Conservation (phyloP, 2,888 invertebrate species). For the Caenorhabditis doughertyi region DNA sequence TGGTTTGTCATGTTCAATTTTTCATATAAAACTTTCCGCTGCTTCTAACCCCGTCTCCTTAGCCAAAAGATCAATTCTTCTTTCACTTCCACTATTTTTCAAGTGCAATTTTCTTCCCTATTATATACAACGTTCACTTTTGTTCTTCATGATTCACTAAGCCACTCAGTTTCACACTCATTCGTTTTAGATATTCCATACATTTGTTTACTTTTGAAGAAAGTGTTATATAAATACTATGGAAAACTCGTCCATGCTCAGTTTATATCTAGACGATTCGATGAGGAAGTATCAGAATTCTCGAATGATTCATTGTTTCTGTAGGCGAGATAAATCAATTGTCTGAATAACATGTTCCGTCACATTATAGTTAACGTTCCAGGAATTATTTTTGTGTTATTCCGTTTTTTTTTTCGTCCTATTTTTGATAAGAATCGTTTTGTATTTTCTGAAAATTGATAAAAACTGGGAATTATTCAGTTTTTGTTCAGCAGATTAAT, state of each 20-base stretch:
- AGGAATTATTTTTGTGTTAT: conserved; percentile 13
- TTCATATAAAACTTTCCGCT: no score
- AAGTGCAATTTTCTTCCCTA: no score
- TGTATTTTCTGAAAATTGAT: no score
- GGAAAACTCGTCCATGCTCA: no score
- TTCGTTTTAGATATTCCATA: background rate
- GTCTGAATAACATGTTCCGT: background rate
- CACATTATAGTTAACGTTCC: conserved; percentile 16
- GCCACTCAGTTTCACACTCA: background rate
- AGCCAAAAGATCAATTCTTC: background rate
- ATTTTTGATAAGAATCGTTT: no score
- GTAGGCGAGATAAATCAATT: background rate
- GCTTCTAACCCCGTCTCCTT: no score
- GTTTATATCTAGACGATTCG: no score
- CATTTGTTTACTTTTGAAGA: background rate
- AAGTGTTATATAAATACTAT: background rate
- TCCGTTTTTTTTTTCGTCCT: no score
- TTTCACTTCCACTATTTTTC: background rate
- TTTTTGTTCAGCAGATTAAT: no score
- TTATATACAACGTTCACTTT: background rate
- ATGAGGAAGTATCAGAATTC: no score
- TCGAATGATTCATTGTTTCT: background rate
- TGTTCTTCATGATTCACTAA: background rate
- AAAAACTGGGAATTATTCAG: no score
- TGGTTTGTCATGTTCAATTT: no score